Base-by-base conservation (phyloP, 2,113 vertebrate genomes). In the Origma solitaria region DNA sequence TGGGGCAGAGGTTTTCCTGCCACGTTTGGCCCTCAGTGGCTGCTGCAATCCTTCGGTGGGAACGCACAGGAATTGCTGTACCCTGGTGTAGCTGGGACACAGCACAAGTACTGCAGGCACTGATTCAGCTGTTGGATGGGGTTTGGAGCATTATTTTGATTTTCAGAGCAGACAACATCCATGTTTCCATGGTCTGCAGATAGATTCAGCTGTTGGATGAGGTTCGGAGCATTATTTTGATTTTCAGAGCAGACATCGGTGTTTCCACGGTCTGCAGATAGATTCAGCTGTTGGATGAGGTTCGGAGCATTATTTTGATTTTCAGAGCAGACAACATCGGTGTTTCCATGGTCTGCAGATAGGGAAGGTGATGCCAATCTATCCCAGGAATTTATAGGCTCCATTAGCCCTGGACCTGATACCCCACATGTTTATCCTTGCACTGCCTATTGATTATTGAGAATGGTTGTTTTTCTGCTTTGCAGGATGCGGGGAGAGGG, bases 1-100 rank as follows among this genome's bases (percentile, higher is more conserved):
- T n/a, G n/a, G n/a, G n/a, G n/a, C n/a, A n/a, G n/a, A n/a, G n/a
- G n/a, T n/a, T n/a, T n/a, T 11, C 53, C n/a, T 9, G 51, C 2
- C 19, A 2, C 3, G 0, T 40, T 37, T 15, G 0, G 0, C 14
- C 64, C 22, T 84, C 79, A 30, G 70, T 7, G 0, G 15, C 15
- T 40, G 56, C 79, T 62, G 69, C 73, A 27, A 4, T 13, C 2
- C 66, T 75, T 17, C 4, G 1, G 53, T 33, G 71, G 54, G 23
- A 89, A 38, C 3, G 4, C 33, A 10, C 42, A 25, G 82, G 64
- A 47, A 20, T 35, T 37, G 8, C 2, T 30, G 77, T 5, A 18
- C 25, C 54, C 69, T 62, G 2, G 7, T 23, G 38, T 21, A 27
- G 61, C 57, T 15, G 4, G 5, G 81, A 23, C 44, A 1, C 6